phyloP scores from a whole-genome alignment of 2,888 invertebrate species.

The Brenthis hecate region DNA sequence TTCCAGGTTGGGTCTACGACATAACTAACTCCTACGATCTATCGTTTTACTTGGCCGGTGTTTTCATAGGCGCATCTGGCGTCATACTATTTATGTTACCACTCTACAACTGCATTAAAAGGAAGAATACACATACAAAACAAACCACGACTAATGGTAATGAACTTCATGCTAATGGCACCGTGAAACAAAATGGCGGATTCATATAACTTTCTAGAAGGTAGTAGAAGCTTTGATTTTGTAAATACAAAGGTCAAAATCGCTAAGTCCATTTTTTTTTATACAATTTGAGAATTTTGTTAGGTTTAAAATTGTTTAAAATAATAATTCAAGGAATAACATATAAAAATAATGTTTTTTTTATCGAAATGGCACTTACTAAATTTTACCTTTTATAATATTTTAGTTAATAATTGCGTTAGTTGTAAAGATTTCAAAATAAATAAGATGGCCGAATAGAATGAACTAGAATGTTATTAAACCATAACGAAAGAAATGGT shows the following conservation, averaged over 20 bases:
- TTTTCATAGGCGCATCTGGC: conserved; percentile 90
- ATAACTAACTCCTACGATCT: conserved; percentile 89
- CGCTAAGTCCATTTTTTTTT: neutral
- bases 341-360: too few relatives aligned
- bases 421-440: too few relatives aligned
- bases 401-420: too few relatives aligned
- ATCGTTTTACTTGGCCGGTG: conserved; percentile 91
- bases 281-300: too few relatives aligned
- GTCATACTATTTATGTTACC: conserved; percentile 78
- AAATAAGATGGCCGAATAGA: too few relatives aligned
- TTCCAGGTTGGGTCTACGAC: conserved; percentile 91
- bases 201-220: conserved; percentile 13
- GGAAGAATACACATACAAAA: conserved; percentile 31
- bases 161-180: conserved; percentile 43
- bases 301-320: too few relatives aligned
- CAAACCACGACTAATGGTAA: conserved; percentile 11
- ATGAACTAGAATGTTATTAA: too few relatives aligned
- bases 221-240: neutral
- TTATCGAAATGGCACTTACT: too few relatives aligned
- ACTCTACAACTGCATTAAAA: conserved; percentile 42
- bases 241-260: neutral
- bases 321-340: too few relatives aligned
- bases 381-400: too few relatives aligned
- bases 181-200: conserved; percentile 35
- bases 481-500: too few relatives aligned